phyloP scores from a whole-genome alignment of 2,888 invertebrate species.

The Drosophila acutilabella region DNA sequence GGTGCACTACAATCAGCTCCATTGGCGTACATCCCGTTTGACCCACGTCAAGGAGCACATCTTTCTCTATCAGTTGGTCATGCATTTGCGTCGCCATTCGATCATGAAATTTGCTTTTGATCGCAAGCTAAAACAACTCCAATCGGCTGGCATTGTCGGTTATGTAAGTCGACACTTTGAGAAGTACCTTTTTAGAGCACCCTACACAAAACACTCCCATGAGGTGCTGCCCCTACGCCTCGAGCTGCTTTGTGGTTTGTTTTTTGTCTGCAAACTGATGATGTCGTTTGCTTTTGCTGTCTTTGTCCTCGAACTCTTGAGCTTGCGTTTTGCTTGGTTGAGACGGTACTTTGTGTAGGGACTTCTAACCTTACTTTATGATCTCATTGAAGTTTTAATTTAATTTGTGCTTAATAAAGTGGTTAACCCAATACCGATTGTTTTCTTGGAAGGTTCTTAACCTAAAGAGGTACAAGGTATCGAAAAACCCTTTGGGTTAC shows the following conservation, averaged over 20 bases:
- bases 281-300: constrained; percentile 20
- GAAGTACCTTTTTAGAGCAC: neutral
- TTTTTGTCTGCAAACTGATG: constrained; percentile 29
- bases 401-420: neutral
- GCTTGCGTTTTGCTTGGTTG: constrained; percentile 45
- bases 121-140: constrained; percentile 66
- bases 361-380: neutral
- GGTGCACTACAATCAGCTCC: constrained; percentile 59
- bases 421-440: no score
- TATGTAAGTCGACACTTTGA: constrained; percentile 48
- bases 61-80: constrained; percentile 64
- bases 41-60: constrained; percentile 72
- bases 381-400: neutral
- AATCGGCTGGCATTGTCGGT: constrained; percentile 65
- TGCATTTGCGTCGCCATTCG: constrained; percentile 74
- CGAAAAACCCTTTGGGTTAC: no score
- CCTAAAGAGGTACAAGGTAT: no score
- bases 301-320: constrained; percentile 56
- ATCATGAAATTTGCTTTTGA: constrained; percentile 65
- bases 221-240: constrained; percentile 29
- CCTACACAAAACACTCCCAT: neutral
- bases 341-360: constrained; percentile 29
- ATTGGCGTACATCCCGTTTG: constrained; percentile 59
- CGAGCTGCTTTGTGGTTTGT: constrained; percentile 51
- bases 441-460: no score